Evolutionary conservation across 2,888 invertebrate genomes (phyloP), one percentile per base, ranked within the genome.

Genomic region (Megastigmus dorsalis): DNA sequence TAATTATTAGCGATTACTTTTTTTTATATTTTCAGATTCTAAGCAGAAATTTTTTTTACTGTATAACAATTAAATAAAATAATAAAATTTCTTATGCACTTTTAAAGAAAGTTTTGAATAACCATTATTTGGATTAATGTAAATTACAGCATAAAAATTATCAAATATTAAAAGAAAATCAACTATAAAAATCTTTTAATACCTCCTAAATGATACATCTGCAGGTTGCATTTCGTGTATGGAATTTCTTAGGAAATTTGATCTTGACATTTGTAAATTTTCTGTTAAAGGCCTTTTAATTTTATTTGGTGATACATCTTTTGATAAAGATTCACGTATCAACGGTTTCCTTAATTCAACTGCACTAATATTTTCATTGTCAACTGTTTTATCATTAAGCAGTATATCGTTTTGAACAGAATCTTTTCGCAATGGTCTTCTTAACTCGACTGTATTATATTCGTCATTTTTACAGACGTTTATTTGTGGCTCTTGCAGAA

Each of bases 381-480:
- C 23, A n/a, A 30, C 3, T n/a, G 23, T 10, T 38, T 74, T 26
- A 57, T 63, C 20, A 52, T 36, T 38, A 5, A 54, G 18, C 20
- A 7, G 13, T 48, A 18, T 7, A 20, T 68, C 50, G 23, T 74
- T 74, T 28, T 28, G 10, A 13, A 54, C 20, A 23, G n/a, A 43
- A 38, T 52, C 36, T 15, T 15, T 59, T 20, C 88, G 78, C 84
- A 88, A 59, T 84, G 81, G 57, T 82, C 84, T 76, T 80, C 84
- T 80, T 85, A 87, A 0, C 84, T 80, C 73, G 83, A 85, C 23
- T 82, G 72, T 20, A 62, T 45, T 60, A n/a, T n/a, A n/a, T 77
- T 74, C 52, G 28, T 26, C 13, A 7, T 36, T 43, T 57, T 67
- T 45, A 36, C 3, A 33, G 72, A 26, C 63, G 38, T 60, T n/a